These are phyloP conservation scores for Sarotherodon lohbergeri DNA, from an alignment of 2,113 vertebrate genomes.

Conservation along the genomic window DNA sequence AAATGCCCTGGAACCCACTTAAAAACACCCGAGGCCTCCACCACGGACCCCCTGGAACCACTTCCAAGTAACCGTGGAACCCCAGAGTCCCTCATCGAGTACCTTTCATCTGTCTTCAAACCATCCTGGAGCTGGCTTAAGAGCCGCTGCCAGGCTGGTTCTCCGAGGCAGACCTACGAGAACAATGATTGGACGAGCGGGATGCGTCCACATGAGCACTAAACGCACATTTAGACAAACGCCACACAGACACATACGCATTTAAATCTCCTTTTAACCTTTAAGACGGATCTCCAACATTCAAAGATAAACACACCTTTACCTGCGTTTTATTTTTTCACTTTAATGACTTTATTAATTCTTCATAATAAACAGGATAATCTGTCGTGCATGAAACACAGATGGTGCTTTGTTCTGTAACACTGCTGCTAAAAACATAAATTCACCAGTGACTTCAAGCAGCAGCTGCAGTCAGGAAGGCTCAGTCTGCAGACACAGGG, in stretches of 20 bases:
- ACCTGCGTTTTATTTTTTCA: not conserved
- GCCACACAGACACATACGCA: not conserved
- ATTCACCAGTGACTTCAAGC: not conserved
- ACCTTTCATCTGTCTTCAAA: not conserved
- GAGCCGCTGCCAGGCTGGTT: not conserved
- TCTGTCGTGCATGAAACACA: not conserved
- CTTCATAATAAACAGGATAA: not conserved
- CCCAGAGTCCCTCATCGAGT: not conserved
- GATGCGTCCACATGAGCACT: not conserved
- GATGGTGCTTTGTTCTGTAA: slow-evolving; percentile 5
- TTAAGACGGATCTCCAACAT: not conserved
- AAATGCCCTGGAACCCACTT: not conserved
- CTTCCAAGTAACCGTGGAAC: not conserved
- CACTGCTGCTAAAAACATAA: not conserved
- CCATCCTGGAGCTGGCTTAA: not conserved
- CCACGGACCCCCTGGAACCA: not conserved
- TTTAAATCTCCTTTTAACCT: not conserved
- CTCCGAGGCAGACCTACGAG: not conserved
- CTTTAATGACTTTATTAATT: not conserved
- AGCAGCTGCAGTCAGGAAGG: not conserved
- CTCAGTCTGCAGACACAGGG: not conserved
- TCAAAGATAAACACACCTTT: not conserved
- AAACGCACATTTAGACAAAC: not conserved
- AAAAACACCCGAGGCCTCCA: not conserved
- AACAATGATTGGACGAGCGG: not conserved